Percentiles rank a stretch among this genome's conserved stretches.
Conservation (phyloP, 1,140 invertebrate species). For the Phymastichus coffea region DNA sequence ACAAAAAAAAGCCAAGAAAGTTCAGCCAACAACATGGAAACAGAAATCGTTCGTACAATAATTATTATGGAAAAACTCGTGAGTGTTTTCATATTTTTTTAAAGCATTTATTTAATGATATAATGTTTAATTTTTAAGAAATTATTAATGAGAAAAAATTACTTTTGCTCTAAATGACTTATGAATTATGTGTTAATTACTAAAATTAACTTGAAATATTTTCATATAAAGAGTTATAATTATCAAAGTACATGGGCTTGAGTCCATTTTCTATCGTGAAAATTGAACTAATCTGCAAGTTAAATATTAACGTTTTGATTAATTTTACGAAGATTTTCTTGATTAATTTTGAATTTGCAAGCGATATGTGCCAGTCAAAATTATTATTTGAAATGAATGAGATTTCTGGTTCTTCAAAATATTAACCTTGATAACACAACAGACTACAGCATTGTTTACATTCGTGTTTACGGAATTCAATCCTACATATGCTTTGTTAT, state of each 20-base stretch:
- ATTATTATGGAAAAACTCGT: conserved; percentile 24
- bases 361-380: neutral
- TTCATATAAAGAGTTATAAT: neutral
- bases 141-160: neutral
- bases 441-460: conserved; percentile 22
- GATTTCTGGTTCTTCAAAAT: neutral
- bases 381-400: conserved; percentile 1
- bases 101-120: neutral
- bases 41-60: conserved; percentile 19
- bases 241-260: too few relatives aligned
- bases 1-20: conserved; percentile 15
- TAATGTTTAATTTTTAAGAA: neutral
- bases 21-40: conserved; percentile 5
- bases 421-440: conserved; percentile 15
- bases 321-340: too few relatives aligned
- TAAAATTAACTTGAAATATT: neutral
- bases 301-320: too few relatives aligned
- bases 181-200: neutral
- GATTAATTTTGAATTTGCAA: too few relatives aligned
- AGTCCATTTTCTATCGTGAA: too few relatives aligned
- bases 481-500: conserved; percentile 4
- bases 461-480: conserved; percentile 16
- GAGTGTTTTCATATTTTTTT: neutral
- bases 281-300: too few relatives aligned
- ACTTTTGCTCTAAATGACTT: neutral